Evolutionary conservation across 2,888 invertebrate species (phyloP).

Genomic region (Eurois occulta): DNA sequence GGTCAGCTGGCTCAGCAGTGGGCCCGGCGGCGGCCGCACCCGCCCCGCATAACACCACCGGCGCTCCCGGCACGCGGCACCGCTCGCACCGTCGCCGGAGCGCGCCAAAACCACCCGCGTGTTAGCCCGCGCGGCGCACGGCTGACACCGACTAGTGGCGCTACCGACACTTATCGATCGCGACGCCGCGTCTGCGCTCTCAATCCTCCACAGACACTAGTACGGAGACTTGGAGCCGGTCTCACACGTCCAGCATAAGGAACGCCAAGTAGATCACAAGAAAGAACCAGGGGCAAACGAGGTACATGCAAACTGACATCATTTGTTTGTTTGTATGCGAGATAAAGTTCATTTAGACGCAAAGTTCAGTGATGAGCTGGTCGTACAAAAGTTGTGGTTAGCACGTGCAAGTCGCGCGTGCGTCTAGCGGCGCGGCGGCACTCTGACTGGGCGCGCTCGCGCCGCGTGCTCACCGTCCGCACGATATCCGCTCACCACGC

Average conservation of each 20-base stretch:
- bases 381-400: constrained; percentile 75
- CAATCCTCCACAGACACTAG: constrained; percentile 70
- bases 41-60: constrained; percentile 86
- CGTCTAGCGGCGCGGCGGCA: constrained; percentile 90
- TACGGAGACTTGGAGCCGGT: constrained; percentile 69
- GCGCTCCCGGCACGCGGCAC: constrained; percentile 86
- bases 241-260: constrained; percentile 92
- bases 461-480: constrained; percentile 86
- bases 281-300: constrained; percentile 92
- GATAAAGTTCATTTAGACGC: constrained; percentile 71
- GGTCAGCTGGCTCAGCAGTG: constrained; percentile 77
- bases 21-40: constrained; percentile 76
- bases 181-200: constrained; percentile 86
- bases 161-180: constrained; percentile 81
- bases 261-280: constrained; percentile 92
- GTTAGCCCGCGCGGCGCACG: constrained; percentile 78
- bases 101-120: constrained; percentile 83
- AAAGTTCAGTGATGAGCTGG: constrained; percentile 82
- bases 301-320: constrained; percentile 91
- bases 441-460: constrained; percentile 90
- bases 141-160: constrained; percentile 73
- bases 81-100: constrained; percentile 82
- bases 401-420: constrained; percentile 87
- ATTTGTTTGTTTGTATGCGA: constrained; percentile 74
- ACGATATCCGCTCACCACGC: constrained; percentile 86